Evolutionary conservation across 2,113 vertebrate genomes (phyloP).

Genomic region (Hepsetus odoe): DNA sequence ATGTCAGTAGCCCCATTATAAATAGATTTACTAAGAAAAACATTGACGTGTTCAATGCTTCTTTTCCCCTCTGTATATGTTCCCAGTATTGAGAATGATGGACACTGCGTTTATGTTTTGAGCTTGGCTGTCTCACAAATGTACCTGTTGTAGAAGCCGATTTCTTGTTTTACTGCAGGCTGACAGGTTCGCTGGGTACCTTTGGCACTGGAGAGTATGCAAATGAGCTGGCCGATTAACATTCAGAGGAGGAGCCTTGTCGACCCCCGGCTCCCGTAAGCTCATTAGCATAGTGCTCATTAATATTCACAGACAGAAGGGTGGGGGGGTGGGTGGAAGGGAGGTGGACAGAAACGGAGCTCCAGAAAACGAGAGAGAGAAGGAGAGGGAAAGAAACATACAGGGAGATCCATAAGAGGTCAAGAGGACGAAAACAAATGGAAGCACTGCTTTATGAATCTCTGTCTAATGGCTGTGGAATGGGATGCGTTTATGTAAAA

Average conservation of each 20-base stretch:
- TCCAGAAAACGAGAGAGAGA: background rate
- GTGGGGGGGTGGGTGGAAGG: background rate
- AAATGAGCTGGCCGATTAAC: conserved; percentile 74
- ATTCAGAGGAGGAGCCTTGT: conserved; percentile 77
- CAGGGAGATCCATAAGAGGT: conserved; percentile 22
- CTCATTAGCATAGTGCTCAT: conserved; percentile 73
- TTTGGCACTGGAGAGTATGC: conserved; percentile 73
- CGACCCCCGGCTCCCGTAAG: conserved; percentile 66
- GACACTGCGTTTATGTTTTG: background rate
- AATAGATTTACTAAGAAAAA: too few species aligned
- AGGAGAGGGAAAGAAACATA: conserved; percentile 6
- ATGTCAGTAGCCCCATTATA: too few species aligned
- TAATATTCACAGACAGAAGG: conserved; percentile 71
- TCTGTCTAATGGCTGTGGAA: conserved; percentile 47
- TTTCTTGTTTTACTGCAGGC: conserved; percentile 43
- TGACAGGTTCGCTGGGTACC: conserved; percentile 67
- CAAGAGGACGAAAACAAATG: conserved; percentile 28
- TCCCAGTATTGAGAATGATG: background rate
- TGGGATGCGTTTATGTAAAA: conserved; percentile 53
- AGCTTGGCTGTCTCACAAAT: background rate
- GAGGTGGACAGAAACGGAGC: conserved; percentile 3
- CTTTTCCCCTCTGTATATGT: background rate
- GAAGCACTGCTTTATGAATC: conserved; percentile 44
- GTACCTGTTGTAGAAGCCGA: background rate
- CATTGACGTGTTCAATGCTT: too few species aligned